phyloP scores from a whole-genome alignment of 2,797 vertebrate species.

The Tamandua tetradactyla region DNA sequence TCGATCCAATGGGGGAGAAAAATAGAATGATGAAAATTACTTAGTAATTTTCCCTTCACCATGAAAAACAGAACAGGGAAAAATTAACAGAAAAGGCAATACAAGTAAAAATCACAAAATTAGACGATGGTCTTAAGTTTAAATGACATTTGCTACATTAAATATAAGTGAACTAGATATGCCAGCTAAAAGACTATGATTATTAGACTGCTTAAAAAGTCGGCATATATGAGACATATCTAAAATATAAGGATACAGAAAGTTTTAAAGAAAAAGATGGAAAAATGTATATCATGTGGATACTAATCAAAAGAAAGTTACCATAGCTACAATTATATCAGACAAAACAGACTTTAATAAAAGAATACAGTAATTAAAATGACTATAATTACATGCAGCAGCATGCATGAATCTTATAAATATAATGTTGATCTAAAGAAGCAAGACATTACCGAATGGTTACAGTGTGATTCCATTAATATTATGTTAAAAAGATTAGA shows the following conservation, averaged over 20 bases:
- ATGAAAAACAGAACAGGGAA: background rate
- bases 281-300: background rate
- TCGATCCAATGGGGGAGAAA: no score
- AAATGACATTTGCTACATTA: background rate
- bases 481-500: background rate
- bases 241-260: background rate
- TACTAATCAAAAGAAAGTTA: background rate
- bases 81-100: background rate
- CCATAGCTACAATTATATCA: background rate
- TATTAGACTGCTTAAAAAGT: background rate
- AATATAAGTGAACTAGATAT: background rate
- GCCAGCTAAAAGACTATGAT: background rate
- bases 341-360: background rate
- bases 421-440: background rate
- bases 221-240: background rate
- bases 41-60: background rate
- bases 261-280: background rate
- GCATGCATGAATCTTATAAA: background rate
- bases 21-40: no score
- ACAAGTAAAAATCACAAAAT: background rate
- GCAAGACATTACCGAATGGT: background rate
- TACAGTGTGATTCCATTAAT: background rate
- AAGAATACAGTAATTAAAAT: background rate
- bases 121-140: background rate
- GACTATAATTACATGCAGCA: background rate